Percentiles rank a stretch among this genome's conserved stretches.
These are phyloP conservation scores for Spodoptera exigua DNA, from an alignment of 2,888 invertebrate species.

Conservation along the genomic window DNA sequence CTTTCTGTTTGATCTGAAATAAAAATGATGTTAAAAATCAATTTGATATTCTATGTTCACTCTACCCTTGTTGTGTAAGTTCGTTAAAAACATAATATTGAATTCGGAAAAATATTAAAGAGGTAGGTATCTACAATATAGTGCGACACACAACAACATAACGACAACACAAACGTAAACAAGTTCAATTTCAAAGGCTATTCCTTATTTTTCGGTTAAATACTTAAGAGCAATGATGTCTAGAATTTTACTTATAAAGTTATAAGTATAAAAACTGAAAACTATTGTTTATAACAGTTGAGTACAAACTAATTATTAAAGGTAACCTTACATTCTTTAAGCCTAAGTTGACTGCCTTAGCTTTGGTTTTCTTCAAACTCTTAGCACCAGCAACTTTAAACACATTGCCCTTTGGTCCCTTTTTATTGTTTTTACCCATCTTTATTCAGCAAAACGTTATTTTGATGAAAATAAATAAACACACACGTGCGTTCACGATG, in stretches of 20 bases:
- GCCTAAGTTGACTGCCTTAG: conserved; percentile 82
- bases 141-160: neutral
- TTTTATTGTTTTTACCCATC: conserved; percentile 84
- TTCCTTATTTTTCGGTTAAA: too few species aligned
- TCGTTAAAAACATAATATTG: too few species aligned
- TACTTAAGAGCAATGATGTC: too few species aligned
- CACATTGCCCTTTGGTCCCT: conserved; percentile 78
- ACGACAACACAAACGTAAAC: too few species aligned
- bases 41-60: too few species aligned
- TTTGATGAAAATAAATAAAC: neutral
- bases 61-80: too few species aligned
- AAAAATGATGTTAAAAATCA: too few species aligned
- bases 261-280: neutral
- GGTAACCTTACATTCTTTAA: conserved; percentile 80
- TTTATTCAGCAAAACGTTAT: conserved; percentile 8
- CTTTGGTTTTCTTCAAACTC: conserved; percentile 84
- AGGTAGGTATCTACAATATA: too few species aligned
- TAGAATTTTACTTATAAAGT: too few species aligned
- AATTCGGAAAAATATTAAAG: too few species aligned
- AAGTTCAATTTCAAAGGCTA: too few species aligned
- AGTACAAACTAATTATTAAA: neutral
- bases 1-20: conserved; percentile 83
- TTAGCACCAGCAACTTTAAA: conserved; percentile 86
- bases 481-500: conserved; percentile 18
- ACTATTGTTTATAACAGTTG: too few species aligned